Evolutionary conservation across 2,797 vertebrate genomes (phyloP).

Genomic region (Karalla daura): DNA sequence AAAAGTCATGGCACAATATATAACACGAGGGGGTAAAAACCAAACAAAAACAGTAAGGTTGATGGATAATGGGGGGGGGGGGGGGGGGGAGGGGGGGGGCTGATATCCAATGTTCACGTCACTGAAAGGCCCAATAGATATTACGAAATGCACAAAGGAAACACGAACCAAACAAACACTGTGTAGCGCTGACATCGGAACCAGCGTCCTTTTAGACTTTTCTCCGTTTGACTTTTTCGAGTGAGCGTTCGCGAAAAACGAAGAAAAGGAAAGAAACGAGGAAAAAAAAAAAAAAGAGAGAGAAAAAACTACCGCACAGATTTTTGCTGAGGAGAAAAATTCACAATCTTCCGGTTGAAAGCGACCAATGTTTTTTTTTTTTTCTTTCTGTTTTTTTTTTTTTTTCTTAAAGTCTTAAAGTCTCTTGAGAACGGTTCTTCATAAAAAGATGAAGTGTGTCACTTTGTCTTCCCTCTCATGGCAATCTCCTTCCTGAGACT

Average conservation of each 20-base stretch:
- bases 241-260: conserved; percentile 48
- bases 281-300: not conserved
- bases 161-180: conserved; percentile 89
- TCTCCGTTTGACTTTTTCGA: conserved; percentile 68
- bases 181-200: conserved; percentile 90
- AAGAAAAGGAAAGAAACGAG: too few relatives aligned
- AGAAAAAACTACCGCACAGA: conserved; percentile 23
- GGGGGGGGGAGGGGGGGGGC: conserved; percentile 78
- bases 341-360: conserved; percentile 80
- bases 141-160: conserved; percentile 90
- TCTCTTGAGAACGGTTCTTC: conserved; percentile 81
- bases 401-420: conserved; percentile 71
- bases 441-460: conserved; percentile 76
- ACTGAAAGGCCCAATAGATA: conserved; percentile 87
- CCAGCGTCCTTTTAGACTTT: conserved; percentile 82
- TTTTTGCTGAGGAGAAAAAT: conserved; percentile 72
- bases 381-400: too few relatives aligned
- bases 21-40: conserved; percentile 74
- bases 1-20: conserved; percentile 84
- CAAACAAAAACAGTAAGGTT: conserved; percentile 64
- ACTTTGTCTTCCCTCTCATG: conserved; percentile 69
- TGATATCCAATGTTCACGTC: conserved; percentile 83
- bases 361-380: conserved; percentile 63
- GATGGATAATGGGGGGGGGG: conserved; percentile 79
- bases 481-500: conserved; percentile 86